Evolutionary conservation across 2,888 invertebrate genomes (phyloP).

Genomic region (Spilosoma lubricipeda): DNA sequence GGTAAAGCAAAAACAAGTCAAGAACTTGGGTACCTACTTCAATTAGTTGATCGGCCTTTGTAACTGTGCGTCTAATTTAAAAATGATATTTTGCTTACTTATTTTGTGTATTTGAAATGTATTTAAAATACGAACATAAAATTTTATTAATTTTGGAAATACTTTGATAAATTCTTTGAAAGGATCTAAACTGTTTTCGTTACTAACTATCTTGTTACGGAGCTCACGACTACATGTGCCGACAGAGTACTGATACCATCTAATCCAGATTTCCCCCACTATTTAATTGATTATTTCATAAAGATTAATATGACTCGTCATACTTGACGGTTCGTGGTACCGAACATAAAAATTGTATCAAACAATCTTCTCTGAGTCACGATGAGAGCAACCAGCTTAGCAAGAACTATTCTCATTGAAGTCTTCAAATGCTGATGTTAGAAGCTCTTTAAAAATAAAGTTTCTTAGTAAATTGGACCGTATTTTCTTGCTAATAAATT

Average conservation of each 20-base stretch:
- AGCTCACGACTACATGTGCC: constrained; percentile 79
- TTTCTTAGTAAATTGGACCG: constrained; percentile 51
- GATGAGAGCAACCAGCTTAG: constrained; percentile 56
- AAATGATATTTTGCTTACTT: background rate
- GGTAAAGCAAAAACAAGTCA: background rate
- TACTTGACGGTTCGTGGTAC: constrained; percentile 72
- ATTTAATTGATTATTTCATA: constrained; percentile 84
- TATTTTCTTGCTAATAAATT: constrained; percentile 63
- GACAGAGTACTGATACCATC: constrained; percentile 81
- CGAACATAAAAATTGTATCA: constrained; percentile 70
- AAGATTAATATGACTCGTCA: constrained; percentile 82
- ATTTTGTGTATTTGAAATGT: background rate
- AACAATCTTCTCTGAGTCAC: constrained; percentile 71
- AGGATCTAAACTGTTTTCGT: constrained; percentile 63
- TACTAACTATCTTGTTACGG: constrained; percentile 71
- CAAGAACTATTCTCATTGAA: constrained; percentile 44
- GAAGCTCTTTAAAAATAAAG: constrained; percentile 22
- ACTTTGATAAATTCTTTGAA: constrained; percentile 2
- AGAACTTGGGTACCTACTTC: background rate
- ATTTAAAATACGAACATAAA: background rate
- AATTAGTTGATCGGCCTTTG: background rate
- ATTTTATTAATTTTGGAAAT: background rate
- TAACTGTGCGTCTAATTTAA: background rate
- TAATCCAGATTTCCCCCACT: constrained; percentile 82
- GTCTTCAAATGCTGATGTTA: constrained; percentile 25